These are phyloP conservation scores for Tiphia femorata DNA, from an alignment of 2,888 invertebrate species.

Conservation along the genomic window DNA sequence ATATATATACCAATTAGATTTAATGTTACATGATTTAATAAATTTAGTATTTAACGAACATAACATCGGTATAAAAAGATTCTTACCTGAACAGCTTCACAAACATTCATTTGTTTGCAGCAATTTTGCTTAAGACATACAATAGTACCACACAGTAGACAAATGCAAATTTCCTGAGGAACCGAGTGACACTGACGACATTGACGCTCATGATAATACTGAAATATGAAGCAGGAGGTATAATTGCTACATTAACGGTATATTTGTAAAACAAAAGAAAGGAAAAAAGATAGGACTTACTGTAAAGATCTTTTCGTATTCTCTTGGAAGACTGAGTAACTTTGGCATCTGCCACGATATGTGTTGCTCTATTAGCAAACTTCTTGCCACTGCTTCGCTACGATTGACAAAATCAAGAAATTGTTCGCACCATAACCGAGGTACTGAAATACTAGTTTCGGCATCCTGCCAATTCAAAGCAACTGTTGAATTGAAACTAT, in stretches of 20 bases:
- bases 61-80: neutral
- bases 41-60: neutral
- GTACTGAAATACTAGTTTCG: constrained; percentile 70
- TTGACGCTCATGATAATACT: constrained; percentile 91
- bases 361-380: constrained; percentile 81
- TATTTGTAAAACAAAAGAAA: neutral
- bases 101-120: constrained; percentile 85
- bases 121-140: constrained; percentile 92
- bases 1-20: neutral
- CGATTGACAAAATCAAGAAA: constrained; percentile 72
- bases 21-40: neutral
- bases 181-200: constrained; percentile 91
- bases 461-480: constrained; percentile 74
- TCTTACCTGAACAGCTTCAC: constrained; percentile 85
- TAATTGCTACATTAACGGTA: neutral
- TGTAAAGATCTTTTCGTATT: constrained; percentile 93
- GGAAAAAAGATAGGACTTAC: constrained; percentile 65
- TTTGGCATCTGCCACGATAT: constrained; percentile 85
- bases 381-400: constrained; percentile 76
- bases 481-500: constrained; percentile 76
- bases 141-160: constrained; percentile 92
- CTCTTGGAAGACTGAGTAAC: constrained; percentile 86
- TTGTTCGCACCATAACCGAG: constrained; percentile 79
- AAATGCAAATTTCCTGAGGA: constrained; percentile 92
- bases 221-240: constrained; percentile 27